phyloP scores from a whole-genome alignment of 2,797 vertebrate genomes.

The Xiphophorus birchmanni region DNA sequence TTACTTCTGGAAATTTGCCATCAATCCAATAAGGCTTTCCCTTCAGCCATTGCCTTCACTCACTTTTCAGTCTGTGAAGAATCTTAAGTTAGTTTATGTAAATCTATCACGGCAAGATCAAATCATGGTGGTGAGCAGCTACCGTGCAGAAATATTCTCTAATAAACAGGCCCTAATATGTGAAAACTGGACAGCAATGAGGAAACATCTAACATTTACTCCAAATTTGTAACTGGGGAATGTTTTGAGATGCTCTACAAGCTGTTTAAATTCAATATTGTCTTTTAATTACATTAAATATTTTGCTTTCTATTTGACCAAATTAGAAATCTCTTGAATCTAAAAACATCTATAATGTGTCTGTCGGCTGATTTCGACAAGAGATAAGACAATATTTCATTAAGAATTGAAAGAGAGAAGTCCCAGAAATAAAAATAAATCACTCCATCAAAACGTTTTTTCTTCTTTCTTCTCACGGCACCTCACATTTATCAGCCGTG shows the following conservation, averaged over 20 bases:
- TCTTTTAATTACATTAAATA: background rate
- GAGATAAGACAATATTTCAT: background rate
- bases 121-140: slow-evolving; percentile 43
- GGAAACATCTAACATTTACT: background rate
- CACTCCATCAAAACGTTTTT: background rate
- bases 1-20: background rate
- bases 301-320: background rate
- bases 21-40: slow-evolving; percentile 10
- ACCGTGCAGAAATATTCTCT: slow-evolving; percentile 30
- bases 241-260: background rate
- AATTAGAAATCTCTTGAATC: background rate
- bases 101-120: slow-evolving; percentile 55
- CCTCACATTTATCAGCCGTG: background rate
- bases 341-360: background rate
- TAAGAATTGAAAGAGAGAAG: background rate
- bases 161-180: slow-evolving; percentile 20
- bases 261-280: background rate
- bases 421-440: background rate
- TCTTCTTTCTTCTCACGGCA: background rate
- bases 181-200: slow-evolving; percentile 6
- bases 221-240: background rate
- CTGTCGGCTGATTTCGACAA: background rate
- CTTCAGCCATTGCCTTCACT: slow-evolving; percentile 9
- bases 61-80: slow-evolving; percentile 22
- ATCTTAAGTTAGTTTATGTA: slow-evolving; percentile 37